Percentiles rank a stretch among this genome's conserved stretches.
Conservation (phyloP, 1,140 invertebrate species). For the Drosophila auraria region DNA sequence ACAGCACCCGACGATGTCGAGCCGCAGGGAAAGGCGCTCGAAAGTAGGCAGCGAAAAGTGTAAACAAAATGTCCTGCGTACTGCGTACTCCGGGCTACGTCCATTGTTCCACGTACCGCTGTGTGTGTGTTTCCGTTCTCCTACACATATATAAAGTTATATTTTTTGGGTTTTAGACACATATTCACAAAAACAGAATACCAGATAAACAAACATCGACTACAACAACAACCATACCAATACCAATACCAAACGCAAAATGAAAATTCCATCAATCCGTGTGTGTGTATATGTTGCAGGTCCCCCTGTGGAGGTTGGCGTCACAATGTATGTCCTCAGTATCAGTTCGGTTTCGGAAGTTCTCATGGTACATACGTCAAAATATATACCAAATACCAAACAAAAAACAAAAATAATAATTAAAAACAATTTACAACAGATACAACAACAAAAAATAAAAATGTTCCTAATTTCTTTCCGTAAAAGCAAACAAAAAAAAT, state of each 20-base stretch:
- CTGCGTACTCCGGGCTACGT: conserved; percentile 18
- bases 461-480: conserved; percentile 42
- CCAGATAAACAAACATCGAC: conserved; percentile 38
- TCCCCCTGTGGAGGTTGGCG: conserved; percentile 97
- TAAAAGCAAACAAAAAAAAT: conserved; percentile 51
- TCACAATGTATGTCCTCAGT: conserved; percentile 99
- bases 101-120: conserved; percentile 37
- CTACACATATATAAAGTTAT: conserved; percentile 4
- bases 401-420: conserved; percentile 31
- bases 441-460: conserved; percentile 29
- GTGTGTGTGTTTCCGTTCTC: conserved; percentile 64
- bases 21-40: conserved; percentile 6
- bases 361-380: conserved; percentile 93
- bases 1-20: conserved; percentile 37
- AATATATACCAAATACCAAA: conserved; percentile 47
- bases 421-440: conserved; percentile 48
- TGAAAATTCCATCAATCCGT: conserved; percentile 74
- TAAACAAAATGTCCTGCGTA: conserved; percentile 39
- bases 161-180: conserved; percentile 63
- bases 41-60: conserved; percentile 40
- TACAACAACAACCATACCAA: conserved; percentile 33
- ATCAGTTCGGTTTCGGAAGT: conserved; percentile 99
- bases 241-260: conserved; percentile 49
- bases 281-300: conserved; percentile 90
- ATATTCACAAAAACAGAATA: conserved; percentile 32